Evolutionary conservation across 2,888 invertebrate species (phyloP), one percentile per base, ranked within the genome.

Genomic region (Polymixis lichenea): DNA sequence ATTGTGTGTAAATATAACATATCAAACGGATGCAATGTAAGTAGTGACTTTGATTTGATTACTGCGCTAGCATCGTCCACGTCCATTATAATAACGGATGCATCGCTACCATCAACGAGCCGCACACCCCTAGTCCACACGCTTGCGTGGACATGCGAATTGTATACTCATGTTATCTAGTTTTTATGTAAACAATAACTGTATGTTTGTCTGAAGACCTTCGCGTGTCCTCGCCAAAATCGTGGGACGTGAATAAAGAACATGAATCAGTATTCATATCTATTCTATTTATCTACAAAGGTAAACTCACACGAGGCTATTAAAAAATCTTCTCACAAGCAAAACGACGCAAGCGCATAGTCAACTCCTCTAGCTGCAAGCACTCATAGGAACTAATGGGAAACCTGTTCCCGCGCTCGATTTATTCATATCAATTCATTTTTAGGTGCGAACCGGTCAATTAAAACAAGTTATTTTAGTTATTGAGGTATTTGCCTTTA

Each of bases 401-500:
- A 77, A 81, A 86, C 82, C 81, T 77, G 84, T 86, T 83, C 78
- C 76, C 43, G 67, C 68, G 62, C 58, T 71, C 65, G 53, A 65
- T 75, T 74, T 73, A 62, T 85, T 78, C 58, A 78, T 72, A 76
- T 64, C 64, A 67, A 80, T 53, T 80, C 66, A 78, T 62, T 83
- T 85, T 84, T 75, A 86, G 83, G 82, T 80, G 73, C 75, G 75
- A 84, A 77, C 69, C 64, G 80, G 81, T 84, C 77, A 93, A 95
- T 93, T 93, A 93, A 95, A 96, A 95, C 95, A 92, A 95, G 84
- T 84, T 87, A 75, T 90, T 89, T 92, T 92, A 92, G 91, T 95
- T 94, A 95, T 94, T 96, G 96, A 96, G 96, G 96, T 96, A 96
- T 94, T 94, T 94, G 92, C 95, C 95, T 95, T 95, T 95, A 95